These are phyloP conservation scores for Clusia tigrina DNA, from an alignment of 2,888 invertebrate genomes.

Conservation along the genomic window DNA sequence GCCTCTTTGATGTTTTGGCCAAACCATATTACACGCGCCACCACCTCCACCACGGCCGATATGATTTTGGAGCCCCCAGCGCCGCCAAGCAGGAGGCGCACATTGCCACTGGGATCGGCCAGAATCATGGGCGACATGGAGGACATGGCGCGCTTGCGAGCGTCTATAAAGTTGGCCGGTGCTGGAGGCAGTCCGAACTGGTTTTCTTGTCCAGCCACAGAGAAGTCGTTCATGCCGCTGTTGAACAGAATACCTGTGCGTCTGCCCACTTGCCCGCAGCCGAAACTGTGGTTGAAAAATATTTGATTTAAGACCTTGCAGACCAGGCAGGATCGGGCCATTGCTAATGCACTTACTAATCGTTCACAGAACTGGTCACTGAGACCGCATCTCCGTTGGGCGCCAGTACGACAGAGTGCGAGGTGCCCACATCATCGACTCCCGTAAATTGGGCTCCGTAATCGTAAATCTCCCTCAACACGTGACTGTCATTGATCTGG, in stretches of 20 bases:
- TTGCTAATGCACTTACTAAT: constrained; percentile 66
- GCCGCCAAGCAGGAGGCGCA: constrained; percentile 76
- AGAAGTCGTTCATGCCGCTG: constrained; percentile 96
- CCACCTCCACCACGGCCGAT: constrained; percentile 76
- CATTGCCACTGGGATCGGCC: constrained; percentile 71
- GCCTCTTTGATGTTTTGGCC: constrained; percentile 73
- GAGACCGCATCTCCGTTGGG: constrained; percentile 92
- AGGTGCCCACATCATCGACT: constrained; percentile 77
- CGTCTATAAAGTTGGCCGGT: constrained; percentile 79
- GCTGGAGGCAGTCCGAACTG: constrained; percentile 79
- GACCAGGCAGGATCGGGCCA: too few relatives aligned
- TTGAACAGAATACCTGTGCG: constrained; percentile 91
- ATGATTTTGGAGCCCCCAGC: constrained; percentile 92
- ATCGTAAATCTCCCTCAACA: constrained; percentile 71
- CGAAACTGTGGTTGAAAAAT: constrained; percentile 71
- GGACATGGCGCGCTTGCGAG: constrained; percentile 86
- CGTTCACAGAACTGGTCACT: constrained; percentile 88
- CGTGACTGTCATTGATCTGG: constrained; percentile 74
- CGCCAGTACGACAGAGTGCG: constrained; percentile 86
- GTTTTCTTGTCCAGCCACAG: constrained; percentile 77
- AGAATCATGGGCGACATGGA: constrained; percentile 90
- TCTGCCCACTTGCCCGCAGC: constrained; percentile 78
- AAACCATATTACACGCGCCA: constrained; percentile 71
- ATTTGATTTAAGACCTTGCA: neutral
- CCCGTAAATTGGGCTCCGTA: constrained; percentile 74